Conservation (phyloP, 2,113 vertebrate genomes). For the Ctenomys sociabilis region DNA sequence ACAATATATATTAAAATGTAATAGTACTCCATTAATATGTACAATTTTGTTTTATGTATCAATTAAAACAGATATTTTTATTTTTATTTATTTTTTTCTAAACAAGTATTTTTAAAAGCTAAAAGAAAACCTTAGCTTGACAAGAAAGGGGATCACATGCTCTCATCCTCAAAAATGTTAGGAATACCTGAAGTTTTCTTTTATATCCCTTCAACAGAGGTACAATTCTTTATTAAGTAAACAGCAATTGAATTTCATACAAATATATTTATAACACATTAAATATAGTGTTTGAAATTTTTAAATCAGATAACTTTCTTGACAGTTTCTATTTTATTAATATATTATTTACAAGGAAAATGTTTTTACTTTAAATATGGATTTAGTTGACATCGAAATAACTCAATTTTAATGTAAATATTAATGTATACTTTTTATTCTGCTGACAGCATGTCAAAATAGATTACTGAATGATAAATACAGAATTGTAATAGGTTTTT, state of each 20-base stretch:
- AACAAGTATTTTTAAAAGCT: not conserved
- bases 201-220: not conserved
- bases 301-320: slow-evolving; percentile 40
- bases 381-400: slow-evolving; percentile 69
- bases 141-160: not conserved
- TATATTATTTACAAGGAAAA: slow-evolving; percentile 60
- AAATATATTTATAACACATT: not conserved
- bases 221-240: not conserved
- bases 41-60: too few relatives aligned
- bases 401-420: slow-evolving; percentile 53
- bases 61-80: not conserved
- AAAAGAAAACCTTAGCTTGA: not conserved
- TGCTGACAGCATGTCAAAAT: not conserved
- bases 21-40: too few relatives aligned
- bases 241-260: not conserved
- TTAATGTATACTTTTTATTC: not conserved
- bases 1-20: too few relatives aligned
- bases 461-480: slow-evolving; percentile 15
- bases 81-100: too few relatives aligned
- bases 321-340: slow-evolving; percentile 55
- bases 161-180: not conserved
- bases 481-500: not conserved
- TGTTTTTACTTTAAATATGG: slow-evolving; percentile 61
- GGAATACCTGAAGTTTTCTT: not conserved
- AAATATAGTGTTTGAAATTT: slow-evolving; percentile 30